Evolutionary conservation across 2,888 invertebrate genomes (phyloP).

Genomic region (Apotomis betuletana): DNA sequence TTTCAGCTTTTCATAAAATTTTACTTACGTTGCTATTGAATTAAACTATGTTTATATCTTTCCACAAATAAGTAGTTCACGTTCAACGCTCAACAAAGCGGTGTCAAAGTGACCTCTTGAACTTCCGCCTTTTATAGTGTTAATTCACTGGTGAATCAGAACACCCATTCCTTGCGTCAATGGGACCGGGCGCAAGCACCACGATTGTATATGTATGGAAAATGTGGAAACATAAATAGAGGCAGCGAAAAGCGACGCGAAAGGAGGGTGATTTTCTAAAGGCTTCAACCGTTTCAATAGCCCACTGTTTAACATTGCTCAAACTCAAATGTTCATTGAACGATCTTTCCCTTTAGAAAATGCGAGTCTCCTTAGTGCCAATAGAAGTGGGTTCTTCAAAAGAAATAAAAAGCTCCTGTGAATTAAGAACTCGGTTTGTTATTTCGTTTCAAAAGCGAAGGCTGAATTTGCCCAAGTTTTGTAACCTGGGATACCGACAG

Average conservation of each 20-base stretch:
- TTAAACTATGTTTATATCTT: neutral
- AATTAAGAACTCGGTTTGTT: slow-evolving; percentile 33
- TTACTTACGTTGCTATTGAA: slow-evolving; percentile 1
- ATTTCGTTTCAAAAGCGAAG: slow-evolving; percentile 14
- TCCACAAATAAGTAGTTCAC: too few relatives aligned
- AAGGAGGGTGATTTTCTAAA: slow-evolving; percentile 80
- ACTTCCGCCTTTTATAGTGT: slow-evolving; percentile 62
- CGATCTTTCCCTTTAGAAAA: slow-evolving; percentile 72
- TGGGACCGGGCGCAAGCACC: slow-evolving; percentile 64
- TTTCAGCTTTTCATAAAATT: slow-evolving; percentile 24
- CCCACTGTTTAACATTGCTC: slow-evolving; percentile 77
- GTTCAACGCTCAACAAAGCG: neutral
- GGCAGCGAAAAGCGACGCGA: slow-evolving; percentile 72
- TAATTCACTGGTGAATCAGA: slow-evolving; percentile 75
- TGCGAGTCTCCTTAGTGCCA: slow-evolving; percentile 38
- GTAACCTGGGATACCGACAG: neutral
- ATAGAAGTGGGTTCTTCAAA: slow-evolving; percentile 38
- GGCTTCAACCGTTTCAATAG: slow-evolving; percentile 75
- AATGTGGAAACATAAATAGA: slow-evolving; percentile 78
- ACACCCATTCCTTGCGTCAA: slow-evolving; percentile 63
- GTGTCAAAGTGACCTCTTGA: slow-evolving; percentile 48
- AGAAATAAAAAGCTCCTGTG: slow-evolving; percentile 28
- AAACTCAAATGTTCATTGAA: slow-evolving; percentile 59
- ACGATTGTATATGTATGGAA: slow-evolving; percentile 75
- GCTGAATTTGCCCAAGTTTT: neutral